These are phyloP conservation scores for Diaprepes abbreviatus DNA, from an alignment of 2,888 invertebrate genomes.

Conservation along the genomic window DNA sequence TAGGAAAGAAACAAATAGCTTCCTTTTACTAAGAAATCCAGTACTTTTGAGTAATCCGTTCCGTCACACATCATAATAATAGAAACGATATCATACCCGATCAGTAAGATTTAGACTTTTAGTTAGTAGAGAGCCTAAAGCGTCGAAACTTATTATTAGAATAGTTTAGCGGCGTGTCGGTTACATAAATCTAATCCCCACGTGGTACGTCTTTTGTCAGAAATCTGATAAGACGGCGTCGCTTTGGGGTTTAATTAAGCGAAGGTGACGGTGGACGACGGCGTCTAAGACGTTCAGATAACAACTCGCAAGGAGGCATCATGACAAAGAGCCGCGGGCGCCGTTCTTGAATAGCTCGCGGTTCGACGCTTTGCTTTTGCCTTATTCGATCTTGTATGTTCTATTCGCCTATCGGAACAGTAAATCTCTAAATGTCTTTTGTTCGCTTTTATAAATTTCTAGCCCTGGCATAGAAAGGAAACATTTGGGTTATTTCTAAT, in stretches of 20 bases:
- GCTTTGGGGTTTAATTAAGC: conserved; percentile 58
- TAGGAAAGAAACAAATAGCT: too few species aligned
- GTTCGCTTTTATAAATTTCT: conserved; percentile 47
- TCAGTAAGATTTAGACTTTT: neutral
- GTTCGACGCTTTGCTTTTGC: conserved; percentile 56
- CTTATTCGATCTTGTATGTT: conserved; percentile 40
- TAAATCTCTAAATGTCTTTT: conserved; percentile 48
- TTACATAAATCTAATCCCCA: conserved; percentile 17
- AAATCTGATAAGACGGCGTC: conserved; percentile 53
- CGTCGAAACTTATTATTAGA: conserved; percentile 19
- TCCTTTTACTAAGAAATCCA: too few species aligned
- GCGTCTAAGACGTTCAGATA: conserved; percentile 57
- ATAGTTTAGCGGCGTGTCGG: conserved; percentile 18
- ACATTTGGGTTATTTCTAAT: conserved; percentile 47
- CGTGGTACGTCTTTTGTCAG: conserved; percentile 51
- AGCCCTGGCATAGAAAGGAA: conserved; percentile 40
- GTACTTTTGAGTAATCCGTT: too few species aligned
- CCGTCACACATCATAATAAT: too few species aligned
- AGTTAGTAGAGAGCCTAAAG: neutral
- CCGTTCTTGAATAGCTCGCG: conserved; percentile 55
- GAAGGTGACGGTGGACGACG: conserved; percentile 59
- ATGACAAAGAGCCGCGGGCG: conserved; percentile 52
- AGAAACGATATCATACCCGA: too few species aligned
- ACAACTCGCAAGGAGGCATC: conserved; percentile 54
- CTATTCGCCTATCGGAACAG: conserved; percentile 37